Percentiles rank a stretch among this genome's conserved stretches.
Evolutionary conservation across 2,797 vertebrate genomes (phyloP).

Genomic region (Xenentodon cancila): DNA sequence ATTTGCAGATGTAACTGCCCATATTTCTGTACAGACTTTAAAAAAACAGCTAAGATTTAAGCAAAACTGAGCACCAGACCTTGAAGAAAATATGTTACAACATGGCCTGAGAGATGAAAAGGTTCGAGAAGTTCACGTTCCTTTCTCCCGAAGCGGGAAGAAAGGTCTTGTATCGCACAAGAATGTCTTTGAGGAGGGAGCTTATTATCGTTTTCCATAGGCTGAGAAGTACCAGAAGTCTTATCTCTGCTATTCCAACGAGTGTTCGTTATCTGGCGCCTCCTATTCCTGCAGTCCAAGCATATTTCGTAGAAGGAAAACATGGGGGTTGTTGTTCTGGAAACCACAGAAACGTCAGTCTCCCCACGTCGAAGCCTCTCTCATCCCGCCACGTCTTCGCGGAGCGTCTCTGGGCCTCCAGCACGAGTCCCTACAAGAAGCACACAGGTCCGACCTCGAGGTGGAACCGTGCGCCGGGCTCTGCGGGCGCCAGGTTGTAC

Average conservation of each 20-base stretch:
- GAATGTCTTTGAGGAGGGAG: slow-evolving; percentile 64
- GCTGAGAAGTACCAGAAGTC: slow-evolving; percentile 55
- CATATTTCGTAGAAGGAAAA: slow-evolving; percentile 53
- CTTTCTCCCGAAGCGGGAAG: slow-evolving; percentile 35
- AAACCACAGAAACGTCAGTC: slow-evolving; percentile 8
- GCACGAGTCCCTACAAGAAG: slow-evolving; percentile 84
- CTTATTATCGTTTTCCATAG: slow-evolving; percentile 52
- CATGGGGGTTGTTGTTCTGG: neutral
- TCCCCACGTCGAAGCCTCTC: slow-evolving; percentile 9
- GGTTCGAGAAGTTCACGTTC: slow-evolving; percentile 36
- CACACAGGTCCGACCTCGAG: slow-evolving; percentile 94
- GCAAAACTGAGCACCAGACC: slow-evolving; percentile 39
- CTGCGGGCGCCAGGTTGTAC: slow-evolving; percentile 83
- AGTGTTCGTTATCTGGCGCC: slow-evolving; percentile 36
- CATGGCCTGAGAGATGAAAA: slow-evolving; percentile 54
- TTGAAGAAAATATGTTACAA: slow-evolving; percentile 66
- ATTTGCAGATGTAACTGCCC: slow-evolving; percentile 41
- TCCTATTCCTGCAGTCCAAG: slow-evolving; percentile 71
- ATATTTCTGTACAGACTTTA: slow-evolving; percentile 51
- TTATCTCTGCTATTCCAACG: slow-evolving; percentile 43
- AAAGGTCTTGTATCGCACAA: slow-evolving; percentile 47
- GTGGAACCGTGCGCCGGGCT: slow-evolving; percentile 86
- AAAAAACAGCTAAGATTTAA: slow-evolving; percentile 6
- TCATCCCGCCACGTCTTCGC: slow-evolving; percentile 23
- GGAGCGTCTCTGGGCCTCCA: neutral